phyloP scores from a whole-genome alignment of 2,888 invertebrate genomes.

The Drosophila antonietae region DNA sequence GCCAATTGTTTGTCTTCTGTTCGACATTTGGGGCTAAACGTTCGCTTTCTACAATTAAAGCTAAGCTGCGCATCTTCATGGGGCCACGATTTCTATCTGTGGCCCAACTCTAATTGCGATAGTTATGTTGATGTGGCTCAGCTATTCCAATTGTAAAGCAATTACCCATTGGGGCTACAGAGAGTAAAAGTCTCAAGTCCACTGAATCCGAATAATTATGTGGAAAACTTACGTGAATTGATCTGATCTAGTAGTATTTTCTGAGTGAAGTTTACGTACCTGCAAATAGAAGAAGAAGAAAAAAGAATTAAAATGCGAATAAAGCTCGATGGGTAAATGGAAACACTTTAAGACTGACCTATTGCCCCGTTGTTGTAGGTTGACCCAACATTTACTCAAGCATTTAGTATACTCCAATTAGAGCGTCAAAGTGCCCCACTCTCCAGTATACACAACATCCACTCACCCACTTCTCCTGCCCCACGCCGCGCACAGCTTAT shows the following conservation, averaged over 20 bases:
- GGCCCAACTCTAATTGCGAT: conserved; percentile 48
- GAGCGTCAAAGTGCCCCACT: conserved; percentile 30
- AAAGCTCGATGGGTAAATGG: conserved; percentile 5
- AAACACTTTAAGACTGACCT: conserved; percentile 39
- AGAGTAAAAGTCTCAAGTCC: conserved; percentile 43
- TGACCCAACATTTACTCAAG: conserved; percentile 23
- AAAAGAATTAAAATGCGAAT: conserved; percentile 12
- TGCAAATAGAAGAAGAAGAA: conserved; percentile 48
- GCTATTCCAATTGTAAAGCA: conserved; percentile 37
- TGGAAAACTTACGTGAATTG: conserved; percentile 39
- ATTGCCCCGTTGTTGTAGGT: conserved; percentile 9
- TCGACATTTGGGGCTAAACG: neutral
- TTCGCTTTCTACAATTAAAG: conserved; percentile 71
- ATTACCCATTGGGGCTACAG: conserved; percentile 32
- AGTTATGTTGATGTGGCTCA: neutral
- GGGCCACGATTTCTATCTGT: conserved; percentile 35
- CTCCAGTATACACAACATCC: too few species aligned
- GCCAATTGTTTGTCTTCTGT: conserved; percentile 74
- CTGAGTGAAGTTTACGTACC: conserved; percentile 50
- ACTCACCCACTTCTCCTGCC: neutral
- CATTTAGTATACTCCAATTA: conserved; percentile 61
- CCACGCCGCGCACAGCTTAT: conserved; percentile 52
- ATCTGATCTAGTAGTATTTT: conserved; percentile 5
- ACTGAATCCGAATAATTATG: conserved; percentile 29
- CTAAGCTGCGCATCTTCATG: conserved; percentile 47